phyloP scores from a whole-genome alignment of 2,113 vertebrate species.

The Cebus imitator region DNA sequence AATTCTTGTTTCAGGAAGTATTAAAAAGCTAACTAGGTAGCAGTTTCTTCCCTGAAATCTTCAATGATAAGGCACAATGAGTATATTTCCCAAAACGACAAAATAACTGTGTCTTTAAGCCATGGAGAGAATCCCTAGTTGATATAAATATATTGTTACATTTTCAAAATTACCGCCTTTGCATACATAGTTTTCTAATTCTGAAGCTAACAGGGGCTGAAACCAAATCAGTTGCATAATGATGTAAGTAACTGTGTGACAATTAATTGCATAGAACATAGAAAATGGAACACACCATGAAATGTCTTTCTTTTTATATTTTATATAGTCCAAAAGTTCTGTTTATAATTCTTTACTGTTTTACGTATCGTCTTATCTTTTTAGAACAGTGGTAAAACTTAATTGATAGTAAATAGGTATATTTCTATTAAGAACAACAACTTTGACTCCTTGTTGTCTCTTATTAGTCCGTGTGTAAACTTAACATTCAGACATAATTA shows the following conservation, averaged over 20 bases:
- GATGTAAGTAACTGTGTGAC: neutral
- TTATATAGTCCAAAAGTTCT: neutral
- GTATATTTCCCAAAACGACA: neutral
- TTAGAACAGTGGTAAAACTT: neutral
- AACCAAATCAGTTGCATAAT: neutral
- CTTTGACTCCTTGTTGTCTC: neutral
- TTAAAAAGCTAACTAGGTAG: neutral
- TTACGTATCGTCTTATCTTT: neutral
- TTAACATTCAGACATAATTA: neutral
- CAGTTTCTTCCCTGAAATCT: neutral
- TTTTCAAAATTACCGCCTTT: neutral
- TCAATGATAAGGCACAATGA: neutral
- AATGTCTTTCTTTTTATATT: neutral
- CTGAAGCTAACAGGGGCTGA: neutral
- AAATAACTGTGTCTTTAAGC: neutral
- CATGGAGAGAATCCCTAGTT: neutral
- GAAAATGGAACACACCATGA: neutral
- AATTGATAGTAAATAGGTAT: neutral
- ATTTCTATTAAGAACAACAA: neutral
- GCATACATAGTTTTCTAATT: neutral
- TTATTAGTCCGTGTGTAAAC: neutral
- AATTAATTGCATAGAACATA: neutral
- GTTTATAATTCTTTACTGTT: neutral
- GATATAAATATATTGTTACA: neutral
- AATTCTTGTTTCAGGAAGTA: neutral